Conservation (phyloP, 2,888 invertebrate genomes). For the Hydraecia micacea region DNA sequence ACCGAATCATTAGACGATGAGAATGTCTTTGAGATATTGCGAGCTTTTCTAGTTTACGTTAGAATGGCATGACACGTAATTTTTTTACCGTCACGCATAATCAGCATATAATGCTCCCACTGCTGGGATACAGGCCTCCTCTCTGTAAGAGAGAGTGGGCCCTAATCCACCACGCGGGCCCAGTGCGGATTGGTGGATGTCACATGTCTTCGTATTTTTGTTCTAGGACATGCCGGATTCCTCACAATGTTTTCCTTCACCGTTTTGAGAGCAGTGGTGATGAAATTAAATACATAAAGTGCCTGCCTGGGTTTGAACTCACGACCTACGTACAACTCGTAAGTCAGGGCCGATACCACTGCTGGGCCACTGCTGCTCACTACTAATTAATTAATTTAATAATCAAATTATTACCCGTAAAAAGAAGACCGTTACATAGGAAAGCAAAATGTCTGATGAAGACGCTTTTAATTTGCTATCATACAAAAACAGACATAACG, state of each 20-base stretch:
- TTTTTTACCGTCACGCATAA: background rate
- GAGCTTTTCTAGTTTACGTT: background rate
- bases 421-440: no score
- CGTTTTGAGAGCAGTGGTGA: no score
- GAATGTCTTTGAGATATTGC: constrained; percentile 6
- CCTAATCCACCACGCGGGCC: background rate
- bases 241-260: no score
- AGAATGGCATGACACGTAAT: background rate
- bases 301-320: no score
- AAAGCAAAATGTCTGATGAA: background rate
- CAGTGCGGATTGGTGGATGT: background rate
- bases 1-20: constrained; percentile 30
- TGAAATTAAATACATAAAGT: no score
- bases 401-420: background rate
- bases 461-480: background rate
- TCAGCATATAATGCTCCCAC: background rate
- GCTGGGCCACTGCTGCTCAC: background rate
- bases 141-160: background rate
- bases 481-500: background rate
- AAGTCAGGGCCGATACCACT: no score
- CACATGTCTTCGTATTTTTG: background rate
- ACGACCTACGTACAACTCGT: no score
- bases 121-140: background rate
- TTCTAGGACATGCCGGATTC: background rate
- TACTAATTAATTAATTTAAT: background rate